Conservation (phyloP, 2,888 invertebrate genomes). For the Cryptosula pallasiana region DNA sequence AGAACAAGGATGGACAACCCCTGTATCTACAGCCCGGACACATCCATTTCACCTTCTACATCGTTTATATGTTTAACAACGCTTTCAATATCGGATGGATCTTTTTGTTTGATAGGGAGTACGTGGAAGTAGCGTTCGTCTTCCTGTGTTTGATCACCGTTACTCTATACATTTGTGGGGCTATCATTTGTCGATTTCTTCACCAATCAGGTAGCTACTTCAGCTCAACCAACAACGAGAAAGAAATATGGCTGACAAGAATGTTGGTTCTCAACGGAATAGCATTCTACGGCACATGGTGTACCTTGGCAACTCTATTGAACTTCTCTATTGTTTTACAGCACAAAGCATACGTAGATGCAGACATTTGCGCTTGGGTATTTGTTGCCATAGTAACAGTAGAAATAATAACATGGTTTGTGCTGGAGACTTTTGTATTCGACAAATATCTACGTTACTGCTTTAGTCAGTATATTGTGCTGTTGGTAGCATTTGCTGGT, state of each 20-base stretch:
- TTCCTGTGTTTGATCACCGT: slow-evolving; percentile 32
- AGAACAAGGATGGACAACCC: slow-evolving; percentile 32
- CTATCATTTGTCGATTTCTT: slow-evolving; percentile 35
- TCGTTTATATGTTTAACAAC: slow-evolving; percentile 34
- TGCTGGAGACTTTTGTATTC: slow-evolving; percentile 39
- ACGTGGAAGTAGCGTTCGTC: slow-evolving; percentile 33
- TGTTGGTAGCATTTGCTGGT: slow-evolving; percentile 41
- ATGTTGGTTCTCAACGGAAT: slow-evolving; percentile 44
- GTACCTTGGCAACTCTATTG: slow-evolving; percentile 40
- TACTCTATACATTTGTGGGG: slow-evolving; percentile 36
- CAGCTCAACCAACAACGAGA: slow-evolving; percentile 31
- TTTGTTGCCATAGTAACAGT: slow-evolving; percentile 35
- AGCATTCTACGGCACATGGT: slow-evolving; percentile 46
- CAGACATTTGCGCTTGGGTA: slow-evolving; percentile 34
- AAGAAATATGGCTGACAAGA: slow-evolving; percentile 42
- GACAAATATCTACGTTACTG: slow-evolving; percentile 44
- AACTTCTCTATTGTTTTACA: slow-evolving; percentile 42
- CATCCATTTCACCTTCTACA: slow-evolving; percentile 35
- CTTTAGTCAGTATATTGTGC: slow-evolving; percentile 43
- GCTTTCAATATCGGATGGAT: slow-evolving; percentile 40
- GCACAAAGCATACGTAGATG: slow-evolving; percentile 30
- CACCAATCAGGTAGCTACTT: slow-evolving; percentile 32
- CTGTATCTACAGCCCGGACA: slow-evolving; percentile 37
- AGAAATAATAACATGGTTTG: slow-evolving; percentile 36
- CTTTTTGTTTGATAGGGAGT: slow-evolving; percentile 40